These are phyloP conservation scores for Colaptes auratus DNA, from an alignment of 2,113 vertebrate genomes.

Conservation along the genomic window DNA sequence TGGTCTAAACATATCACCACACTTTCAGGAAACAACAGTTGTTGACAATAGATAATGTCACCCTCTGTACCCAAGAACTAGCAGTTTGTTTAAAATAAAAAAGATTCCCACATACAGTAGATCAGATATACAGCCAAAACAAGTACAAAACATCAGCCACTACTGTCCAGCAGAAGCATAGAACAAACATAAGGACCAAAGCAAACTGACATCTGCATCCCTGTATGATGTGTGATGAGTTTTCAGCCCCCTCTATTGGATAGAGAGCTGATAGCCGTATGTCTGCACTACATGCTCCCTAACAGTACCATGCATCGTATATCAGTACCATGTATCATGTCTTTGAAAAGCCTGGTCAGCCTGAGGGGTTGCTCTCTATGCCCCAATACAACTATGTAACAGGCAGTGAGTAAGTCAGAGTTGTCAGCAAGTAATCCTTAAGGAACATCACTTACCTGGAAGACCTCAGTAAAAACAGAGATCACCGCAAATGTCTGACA, in stretches of 20 bases:
- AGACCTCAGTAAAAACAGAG: neutral
- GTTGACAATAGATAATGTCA: neutral
- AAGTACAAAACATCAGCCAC: neutral
- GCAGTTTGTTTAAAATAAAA: neutral
- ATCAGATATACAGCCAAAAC: neutral
- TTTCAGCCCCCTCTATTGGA: neutral
- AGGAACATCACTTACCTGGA: neutral
- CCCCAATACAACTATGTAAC: neutral
- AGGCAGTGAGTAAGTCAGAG: neutral
- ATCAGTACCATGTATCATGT: neutral
- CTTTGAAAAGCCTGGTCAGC: neutral
- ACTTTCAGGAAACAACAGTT: neutral
- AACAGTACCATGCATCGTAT: rapidly evolving
- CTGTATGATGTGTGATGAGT: neutral
- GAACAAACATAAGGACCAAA: rapidly evolving
- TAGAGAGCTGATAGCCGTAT: neutral
- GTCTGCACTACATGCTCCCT: rapidly evolving
- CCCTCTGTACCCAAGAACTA: neutral
- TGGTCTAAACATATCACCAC: neutral
- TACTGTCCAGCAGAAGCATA: neutral
- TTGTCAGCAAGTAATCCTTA: neutral
- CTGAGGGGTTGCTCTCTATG: neutral
- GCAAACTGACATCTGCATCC: neutral
- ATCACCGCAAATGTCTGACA: neutral
- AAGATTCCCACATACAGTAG: neutral